These are phyloP conservation scores for Atherinosoma microstoma DNA, from an alignment of 2,797 vertebrate species.

Conservation along the genomic window DNA sequence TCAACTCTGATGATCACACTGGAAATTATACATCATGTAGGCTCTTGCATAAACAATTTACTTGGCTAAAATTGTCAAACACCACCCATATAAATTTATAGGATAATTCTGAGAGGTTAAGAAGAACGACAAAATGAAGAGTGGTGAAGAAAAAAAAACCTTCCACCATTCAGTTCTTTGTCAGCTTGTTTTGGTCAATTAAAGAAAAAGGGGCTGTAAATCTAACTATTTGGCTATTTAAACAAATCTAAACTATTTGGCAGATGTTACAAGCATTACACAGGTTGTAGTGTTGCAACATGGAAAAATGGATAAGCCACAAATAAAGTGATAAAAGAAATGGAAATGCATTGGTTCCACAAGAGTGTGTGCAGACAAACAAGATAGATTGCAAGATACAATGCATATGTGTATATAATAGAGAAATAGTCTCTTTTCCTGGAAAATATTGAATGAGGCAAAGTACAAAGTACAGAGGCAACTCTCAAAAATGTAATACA, in stretches of 20 bases:
- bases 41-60: conserved; percentile 28
- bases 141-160: not conserved
- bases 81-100: not conserved
- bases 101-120: conserved; percentile 19
- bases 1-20: conserved; percentile 21
- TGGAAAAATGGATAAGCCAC: not conserved
- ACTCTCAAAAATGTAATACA: not conserved
- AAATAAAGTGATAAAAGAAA: not conserved
- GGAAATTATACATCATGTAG: not conserved
- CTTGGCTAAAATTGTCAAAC: conserved; percentile 32
- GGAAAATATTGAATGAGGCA: not conserved
- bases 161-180: not conserved
- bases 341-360: not conserved
- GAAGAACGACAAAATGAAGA: conserved; percentile 3
- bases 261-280: conserved; percentile 4
- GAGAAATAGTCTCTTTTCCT: conserved; percentile 7
- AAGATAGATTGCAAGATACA: not conserved
- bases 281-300: conserved; percentile 1
- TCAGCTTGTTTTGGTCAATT: not conserved
- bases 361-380: not conserved
- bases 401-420: not conserved
- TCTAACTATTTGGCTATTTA: not conserved
- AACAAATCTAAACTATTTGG: not conserved
- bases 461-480: conserved; percentile 8
- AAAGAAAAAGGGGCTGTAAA: not conserved